Evolutionary conservation across 2,888 invertebrate species (phyloP).

Genomic region (Platycnemis pennipes): DNA sequence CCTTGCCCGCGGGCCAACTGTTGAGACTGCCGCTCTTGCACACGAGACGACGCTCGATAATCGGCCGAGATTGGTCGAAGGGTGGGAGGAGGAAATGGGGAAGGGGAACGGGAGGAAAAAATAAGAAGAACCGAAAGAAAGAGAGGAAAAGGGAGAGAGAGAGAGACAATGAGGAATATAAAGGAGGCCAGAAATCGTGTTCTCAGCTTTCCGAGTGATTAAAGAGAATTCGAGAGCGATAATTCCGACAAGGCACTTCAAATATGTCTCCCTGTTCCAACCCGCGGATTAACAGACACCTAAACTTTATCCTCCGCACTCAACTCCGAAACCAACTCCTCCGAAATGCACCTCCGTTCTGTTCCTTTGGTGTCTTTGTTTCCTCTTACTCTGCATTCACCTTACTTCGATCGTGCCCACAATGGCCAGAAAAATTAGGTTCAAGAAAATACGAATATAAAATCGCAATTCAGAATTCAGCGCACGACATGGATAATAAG

Average conservation of each 20-base stretch:
- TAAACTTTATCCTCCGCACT: background rate
- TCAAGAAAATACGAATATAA: no score
- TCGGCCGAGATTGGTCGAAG: constrained; percentile 41
- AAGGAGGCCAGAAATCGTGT: constrained; percentile 40
- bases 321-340: background rate
- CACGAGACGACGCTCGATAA: constrained; percentile 52
- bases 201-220: constrained; percentile 55
- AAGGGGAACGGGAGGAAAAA: background rate
- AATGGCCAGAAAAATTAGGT: no score
- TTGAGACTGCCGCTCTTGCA: constrained; percentile 46
- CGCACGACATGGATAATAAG: no score
- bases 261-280: constrained; percentile 41
- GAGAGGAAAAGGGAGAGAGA: background rate
- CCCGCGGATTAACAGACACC: constrained; percentile 46
- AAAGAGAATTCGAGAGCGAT: constrained; percentile 62
- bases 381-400: background rate
- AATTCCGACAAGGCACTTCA: constrained; percentile 59
- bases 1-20: constrained; percentile 53
- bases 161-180: background rate
- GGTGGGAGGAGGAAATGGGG: background rate
- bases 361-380: background rate
- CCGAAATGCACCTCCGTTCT: background rate
- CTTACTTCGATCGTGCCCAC: background rate
- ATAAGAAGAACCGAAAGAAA: background rate
- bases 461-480: no score